A percentile compares a stretch with the other conserved stretches of the same genome.
Evolutionary conservation across 2,797 vertebrate species (phyloP).

Genomic region (Sebastes taczanowskii): DNA sequence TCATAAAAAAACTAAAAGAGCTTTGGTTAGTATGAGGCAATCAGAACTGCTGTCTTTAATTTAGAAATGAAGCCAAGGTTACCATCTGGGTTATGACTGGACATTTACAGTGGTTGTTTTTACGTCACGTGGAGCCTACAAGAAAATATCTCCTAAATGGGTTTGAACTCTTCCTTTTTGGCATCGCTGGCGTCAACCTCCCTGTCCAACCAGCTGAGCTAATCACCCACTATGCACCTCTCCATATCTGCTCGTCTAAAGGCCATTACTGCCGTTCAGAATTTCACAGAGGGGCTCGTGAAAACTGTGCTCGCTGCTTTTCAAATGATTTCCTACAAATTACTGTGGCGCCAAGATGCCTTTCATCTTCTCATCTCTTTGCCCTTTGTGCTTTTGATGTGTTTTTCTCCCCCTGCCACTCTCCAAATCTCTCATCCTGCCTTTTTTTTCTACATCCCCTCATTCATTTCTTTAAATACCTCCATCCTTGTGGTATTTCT

Average conservation of each 20-base stretch:
- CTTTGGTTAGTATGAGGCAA: not conserved
- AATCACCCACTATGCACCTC: constrained; percentile 45
- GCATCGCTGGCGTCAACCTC: constrained; percentile 8
- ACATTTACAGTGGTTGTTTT: not conserved
- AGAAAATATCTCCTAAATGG: constrained; percentile 12
- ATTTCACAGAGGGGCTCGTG: constrained; percentile 31
- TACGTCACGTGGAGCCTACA: not conserved
- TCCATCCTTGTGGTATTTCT: constrained; percentile 16
- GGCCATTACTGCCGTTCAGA: constrained; percentile 48
- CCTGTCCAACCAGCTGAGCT: constrained; percentile 47
- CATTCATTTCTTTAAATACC: constrained; percentile 22
- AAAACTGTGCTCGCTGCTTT: constrained; percentile 47
- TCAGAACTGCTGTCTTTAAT: constrained; percentile 4
- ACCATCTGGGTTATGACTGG: constrained; percentile 17
- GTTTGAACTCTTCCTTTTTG: constrained; percentile 13
- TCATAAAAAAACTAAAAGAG: not conserved
- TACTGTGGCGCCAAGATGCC: constrained; percentile 36
- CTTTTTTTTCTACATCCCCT: constrained; percentile 41
- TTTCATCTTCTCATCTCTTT: constrained; percentile 59
- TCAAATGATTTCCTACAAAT: constrained; percentile 63
- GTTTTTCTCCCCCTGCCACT: constrained; percentile 17
- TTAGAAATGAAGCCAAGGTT: not conserved
- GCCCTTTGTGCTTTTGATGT: constrained; percentile 43
- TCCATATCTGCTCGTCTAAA: constrained; percentile 44
- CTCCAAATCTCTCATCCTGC: constrained; percentile 32